phyloP scores from a whole-genome alignment of 1,140 invertebrate species.

The Micrasema minimum region DNA sequence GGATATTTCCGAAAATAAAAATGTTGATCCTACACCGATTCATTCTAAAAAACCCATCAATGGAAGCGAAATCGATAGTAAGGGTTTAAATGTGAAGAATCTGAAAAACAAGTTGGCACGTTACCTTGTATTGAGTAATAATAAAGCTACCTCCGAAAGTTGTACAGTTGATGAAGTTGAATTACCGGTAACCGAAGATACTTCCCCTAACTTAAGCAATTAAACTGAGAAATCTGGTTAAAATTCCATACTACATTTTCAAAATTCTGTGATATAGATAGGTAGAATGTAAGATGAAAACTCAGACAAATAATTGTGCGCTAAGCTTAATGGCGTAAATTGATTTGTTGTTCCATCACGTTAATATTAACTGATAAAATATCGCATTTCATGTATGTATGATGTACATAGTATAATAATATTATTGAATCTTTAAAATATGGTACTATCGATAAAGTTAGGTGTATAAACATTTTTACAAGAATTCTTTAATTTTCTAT shows the following conservation, averaged over 20 bases:
- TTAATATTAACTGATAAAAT: too few relatives aligned
- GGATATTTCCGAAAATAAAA: too few relatives aligned
- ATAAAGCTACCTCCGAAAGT: conserved; percentile 16
- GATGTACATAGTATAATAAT: neutral
- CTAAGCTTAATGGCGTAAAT: too few relatives aligned
- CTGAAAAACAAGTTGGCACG: conserved; percentile 28
- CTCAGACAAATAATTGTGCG: too few relatives aligned
- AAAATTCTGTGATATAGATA: conserved; percentile 32
- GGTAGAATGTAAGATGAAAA: neutral
- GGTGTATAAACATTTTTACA: too few relatives aligned
- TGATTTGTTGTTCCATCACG: too few relatives aligned
- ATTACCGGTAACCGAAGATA: neutral
- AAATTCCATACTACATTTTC: conserved; percentile 13
- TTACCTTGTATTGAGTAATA: conserved; percentile 19
- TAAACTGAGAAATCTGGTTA: conserved; percentile 13
- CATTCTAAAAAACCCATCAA: too few relatives aligned
- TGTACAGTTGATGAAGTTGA: neutral
- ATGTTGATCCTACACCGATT: too few relatives aligned
- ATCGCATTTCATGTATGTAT: neutral
- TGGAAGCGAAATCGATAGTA: neutral
- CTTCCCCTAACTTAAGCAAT: conserved; percentile 11
- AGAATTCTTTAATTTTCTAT: too few relatives aligned
- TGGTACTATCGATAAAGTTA: too few relatives aligned
- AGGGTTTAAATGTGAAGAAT: conserved; percentile 18
- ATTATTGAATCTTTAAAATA: too few relatives aligned